Conservation (phyloP, 2,888 invertebrate species). For the Blera fallax region DNA sequence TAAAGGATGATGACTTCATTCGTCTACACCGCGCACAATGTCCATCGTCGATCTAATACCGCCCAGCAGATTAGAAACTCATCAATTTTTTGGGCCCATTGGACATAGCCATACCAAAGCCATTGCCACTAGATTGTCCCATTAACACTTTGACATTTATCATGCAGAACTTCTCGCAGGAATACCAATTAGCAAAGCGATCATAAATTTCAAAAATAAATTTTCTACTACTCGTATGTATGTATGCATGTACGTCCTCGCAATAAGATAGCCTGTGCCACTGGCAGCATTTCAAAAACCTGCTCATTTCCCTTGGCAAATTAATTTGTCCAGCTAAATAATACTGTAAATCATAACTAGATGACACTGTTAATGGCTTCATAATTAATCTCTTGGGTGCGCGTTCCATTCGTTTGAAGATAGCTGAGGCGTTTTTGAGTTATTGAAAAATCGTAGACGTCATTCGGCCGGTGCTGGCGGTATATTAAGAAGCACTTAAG, state of each 20-base stretch:
- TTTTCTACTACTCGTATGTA: too few species aligned
- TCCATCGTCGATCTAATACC: background rate
- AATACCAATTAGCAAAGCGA: conserved; percentile 50
- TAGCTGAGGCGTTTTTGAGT: conserved; percentile 48
- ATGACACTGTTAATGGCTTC: conserved; percentile 59
- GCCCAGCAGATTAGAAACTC: conserved; percentile 30
- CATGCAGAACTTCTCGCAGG: conserved; percentile 48
- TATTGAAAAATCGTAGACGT: conserved; percentile 53
- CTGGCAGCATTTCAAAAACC: conserved; percentile 50
- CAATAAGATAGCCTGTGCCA: background rate
- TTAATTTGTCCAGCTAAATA: conserved; percentile 61
- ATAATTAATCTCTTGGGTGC: conserved; percentile 55
- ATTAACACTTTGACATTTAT: conserved; percentile 57
- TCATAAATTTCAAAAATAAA: conserved; percentile 18
- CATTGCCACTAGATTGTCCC: conserved; percentile 25
- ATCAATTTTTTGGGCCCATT: conserved; percentile 21
- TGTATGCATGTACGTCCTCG: background rate
- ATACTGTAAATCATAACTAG: conserved; percentile 64
- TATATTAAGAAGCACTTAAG: conserved; percentile 67
- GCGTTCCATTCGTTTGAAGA: conserved; percentile 5
- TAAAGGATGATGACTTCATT: conserved; percentile 38
- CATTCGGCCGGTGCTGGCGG: conserved; percentile 27
- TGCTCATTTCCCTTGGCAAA: conserved; percentile 11
- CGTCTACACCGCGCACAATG: background rate
- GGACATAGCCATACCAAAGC: background rate